Evolutionary conservation across 2,797 vertebrate species (phyloP).

Genomic region (Danionella dracula): DNA sequence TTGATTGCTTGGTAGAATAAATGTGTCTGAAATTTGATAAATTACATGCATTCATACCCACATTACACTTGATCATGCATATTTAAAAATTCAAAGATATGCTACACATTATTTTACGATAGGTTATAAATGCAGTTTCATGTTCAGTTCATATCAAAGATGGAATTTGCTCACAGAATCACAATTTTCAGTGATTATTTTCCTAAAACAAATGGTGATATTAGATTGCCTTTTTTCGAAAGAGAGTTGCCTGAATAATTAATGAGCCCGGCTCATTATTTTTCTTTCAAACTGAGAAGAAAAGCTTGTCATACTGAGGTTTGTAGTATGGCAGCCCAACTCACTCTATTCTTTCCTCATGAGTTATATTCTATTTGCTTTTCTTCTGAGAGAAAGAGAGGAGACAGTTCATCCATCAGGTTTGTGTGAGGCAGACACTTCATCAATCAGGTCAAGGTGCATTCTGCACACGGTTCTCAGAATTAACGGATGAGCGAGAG

Average conservation of each 20-base stretch:
- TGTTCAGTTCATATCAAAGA: not conserved
- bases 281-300: not conserved
- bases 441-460: conserved; percentile 43
- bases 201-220: not conserved
- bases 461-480: conserved; percentile 9
- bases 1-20: too few relatives aligned
- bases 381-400: not conserved
- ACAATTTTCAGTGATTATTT: not conserved
- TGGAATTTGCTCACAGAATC: not conserved
- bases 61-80: not conserved
- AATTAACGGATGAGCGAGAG: conserved; percentile 3
- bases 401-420: conserved; percentile 36
- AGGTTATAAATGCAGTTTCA: not conserved
- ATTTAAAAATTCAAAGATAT: not conserved
- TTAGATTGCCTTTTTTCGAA: not conserved
- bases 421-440: conserved; percentile 30
- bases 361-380: conserved; percentile 23
- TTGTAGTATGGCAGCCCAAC: not conserved
- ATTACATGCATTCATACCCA: too few relatives aligned
- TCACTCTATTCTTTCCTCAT: conserved; percentile 7
- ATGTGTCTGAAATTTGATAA: too few relatives aligned
- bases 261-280: not conserved
- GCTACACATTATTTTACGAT: not conserved
- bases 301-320: not conserved
- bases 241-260: not conserved